Conservation (phyloP, 1,140 invertebrate genomes). For the Heliconius eleuchia region DNA sequence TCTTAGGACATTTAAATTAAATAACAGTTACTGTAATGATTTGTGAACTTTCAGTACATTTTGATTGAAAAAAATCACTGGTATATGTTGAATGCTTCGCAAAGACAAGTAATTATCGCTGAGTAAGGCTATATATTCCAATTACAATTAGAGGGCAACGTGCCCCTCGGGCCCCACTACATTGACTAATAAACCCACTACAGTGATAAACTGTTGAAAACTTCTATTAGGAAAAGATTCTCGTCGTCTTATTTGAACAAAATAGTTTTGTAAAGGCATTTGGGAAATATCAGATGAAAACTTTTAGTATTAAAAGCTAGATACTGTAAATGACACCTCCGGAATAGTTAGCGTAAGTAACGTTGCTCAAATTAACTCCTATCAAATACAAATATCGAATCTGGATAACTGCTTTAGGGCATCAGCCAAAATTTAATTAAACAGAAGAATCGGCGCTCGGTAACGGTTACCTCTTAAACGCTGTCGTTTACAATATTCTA, state of each 20-base stretch:
- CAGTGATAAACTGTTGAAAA: constrained; percentile 46
- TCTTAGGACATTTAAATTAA: constrained; percentile 7
- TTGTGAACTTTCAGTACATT: background rate
- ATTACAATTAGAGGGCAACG: constrained; percentile 44
- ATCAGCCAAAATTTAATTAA: constrained; percentile 28
- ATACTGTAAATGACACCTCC: constrained; percentile 18
- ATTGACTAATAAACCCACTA: constrained; percentile 41
- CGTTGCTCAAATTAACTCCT: constrained; percentile 23
- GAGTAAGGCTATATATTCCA: constrained; percentile 42
- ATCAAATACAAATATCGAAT: constrained; percentile 24
- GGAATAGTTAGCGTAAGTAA: constrained; percentile 22
- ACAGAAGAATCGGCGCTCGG: constrained; percentile 16
- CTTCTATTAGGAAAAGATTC: constrained; percentile 29
- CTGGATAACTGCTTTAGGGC: constrained; percentile 18
- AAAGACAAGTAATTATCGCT: constrained; percentile 42
- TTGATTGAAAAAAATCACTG: background rate
- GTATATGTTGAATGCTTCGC: constrained; percentile 2
- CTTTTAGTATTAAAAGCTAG: background rate
- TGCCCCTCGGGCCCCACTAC: constrained; percentile 35
- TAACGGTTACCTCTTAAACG: constrained; percentile 19
- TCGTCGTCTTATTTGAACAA: constrained; percentile 14
- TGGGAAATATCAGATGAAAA: background rate
- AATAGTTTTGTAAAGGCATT: constrained; percentile 20
- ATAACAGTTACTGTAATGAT: background rate
- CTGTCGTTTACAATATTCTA: constrained; percentile 22